Base-by-base conservation (phyloP, 2,888 invertebrate species). In the Drosophila merina region DNA sequence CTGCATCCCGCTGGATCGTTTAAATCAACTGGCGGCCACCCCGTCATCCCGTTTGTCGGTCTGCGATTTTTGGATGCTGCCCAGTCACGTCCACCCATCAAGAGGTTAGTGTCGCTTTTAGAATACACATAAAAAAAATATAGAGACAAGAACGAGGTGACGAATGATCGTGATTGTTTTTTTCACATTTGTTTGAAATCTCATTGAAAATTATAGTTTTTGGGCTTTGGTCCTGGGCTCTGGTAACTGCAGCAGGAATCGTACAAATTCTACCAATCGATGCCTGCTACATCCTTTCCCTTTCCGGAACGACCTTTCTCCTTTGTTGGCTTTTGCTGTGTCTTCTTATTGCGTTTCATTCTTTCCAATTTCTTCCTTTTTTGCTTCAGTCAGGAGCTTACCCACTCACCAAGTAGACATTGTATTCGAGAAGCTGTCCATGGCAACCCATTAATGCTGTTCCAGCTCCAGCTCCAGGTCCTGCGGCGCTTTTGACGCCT, bases 1-100 rank as follows among this genome's bases (percentile, higher is more conserved):
- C 80, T 82, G 70, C 70, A 77, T 73, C 67, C 56, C 49, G 60
- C 72, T 64, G 63, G 76, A 86, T 73, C 86, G 74, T 83, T 79
- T 74, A 86, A 80, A 86, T 80, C 79, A 81, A 83, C 80, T 76
- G 30, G 14, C 36, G 51, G 28, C 47, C 31, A 6, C 31, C 14
- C 42, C 72, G 9, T 31, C 7, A 8, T 25, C 25, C 9, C 10
- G 36, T 20, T 20, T 20, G 20, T 20, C 28, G 28, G 28, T 28
- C 6, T 28, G 2, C n/a, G 10, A 4, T n/a, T 57, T 49, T n/a
- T 31, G 52, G 20, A 48, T n/a, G 36, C 49, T 52, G 66, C 68
- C 70, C 70, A 54, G 49, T 60, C 60, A 57, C 70, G 58, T 69
- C 54, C 54, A 8, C 44, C 52, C 72, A 60, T 70, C 71, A 57